Percentiles rank a stretch among this genome's conserved stretches.
Conservation (phyloP, 1,140 invertebrate genomes). For the Dendrolimus kikuchii region DNA sequence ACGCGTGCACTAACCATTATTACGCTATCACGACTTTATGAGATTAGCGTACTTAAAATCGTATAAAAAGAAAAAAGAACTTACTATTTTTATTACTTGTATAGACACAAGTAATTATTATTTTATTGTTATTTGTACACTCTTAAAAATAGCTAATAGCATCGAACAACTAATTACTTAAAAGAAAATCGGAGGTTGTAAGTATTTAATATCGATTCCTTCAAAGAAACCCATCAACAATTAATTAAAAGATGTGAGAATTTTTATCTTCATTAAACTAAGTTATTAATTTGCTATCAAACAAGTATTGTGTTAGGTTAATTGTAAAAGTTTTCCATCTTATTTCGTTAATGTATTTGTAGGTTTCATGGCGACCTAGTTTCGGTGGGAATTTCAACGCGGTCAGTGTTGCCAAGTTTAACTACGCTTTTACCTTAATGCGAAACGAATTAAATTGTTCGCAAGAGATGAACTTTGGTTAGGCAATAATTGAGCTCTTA, state of each 20-base stretch:
- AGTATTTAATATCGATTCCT: neutral
- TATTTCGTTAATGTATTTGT: conserved; percentile 34
- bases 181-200: conserved; percentile 1
- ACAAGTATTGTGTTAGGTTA: conserved; percentile 28
- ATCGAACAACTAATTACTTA: too few relatives aligned
- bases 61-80: too few relatives aligned
- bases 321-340: conserved; percentile 27
- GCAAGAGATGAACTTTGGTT: too few relatives aligned
- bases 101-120: too few relatives aligned
- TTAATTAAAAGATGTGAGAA: conserved; percentile 4
- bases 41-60: too few relatives aligned
- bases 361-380: conserved; percentile 26
- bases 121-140: too few relatives aligned
- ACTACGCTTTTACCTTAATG: neutral
- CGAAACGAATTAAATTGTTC: conserved; percentile 4
- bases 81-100: too few relatives aligned
- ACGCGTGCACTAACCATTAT: too few relatives aligned
- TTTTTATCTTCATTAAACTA: conserved; percentile 13
- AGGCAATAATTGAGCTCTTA: too few relatives aligned
- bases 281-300: conserved; percentile 15
- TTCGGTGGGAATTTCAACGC: conserved; percentile 19
- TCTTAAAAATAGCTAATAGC: too few relatives aligned
- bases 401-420: conserved; percentile 19
- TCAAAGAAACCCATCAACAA: neutral
- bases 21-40: too few relatives aligned